A percentile compares a stretch with the other conserved stretches of the same genome.
These are phyloP conservation scores for Noctua comes DNA, from an alignment of 2,888 invertebrate genomes.

Conservation along the genomic window DNA sequence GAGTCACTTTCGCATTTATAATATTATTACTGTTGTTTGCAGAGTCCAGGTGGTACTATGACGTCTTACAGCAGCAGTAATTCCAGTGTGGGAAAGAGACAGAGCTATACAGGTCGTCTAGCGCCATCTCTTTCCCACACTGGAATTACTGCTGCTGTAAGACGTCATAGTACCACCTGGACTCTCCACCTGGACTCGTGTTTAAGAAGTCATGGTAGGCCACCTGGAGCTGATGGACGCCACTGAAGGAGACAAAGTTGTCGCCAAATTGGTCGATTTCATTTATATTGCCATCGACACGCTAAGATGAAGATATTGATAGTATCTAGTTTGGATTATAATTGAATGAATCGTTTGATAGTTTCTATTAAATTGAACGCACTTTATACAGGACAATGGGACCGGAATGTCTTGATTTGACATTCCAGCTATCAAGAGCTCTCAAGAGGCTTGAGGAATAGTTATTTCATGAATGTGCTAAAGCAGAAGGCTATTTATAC, in stretches of 20 bases:
- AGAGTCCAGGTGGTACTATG: no score
- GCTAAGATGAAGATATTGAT: neutral
- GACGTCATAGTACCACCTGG: no score
- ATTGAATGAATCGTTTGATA: neutral
- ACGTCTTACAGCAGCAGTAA: no score
- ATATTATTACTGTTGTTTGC: neutral
- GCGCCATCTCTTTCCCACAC: no score
- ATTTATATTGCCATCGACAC: neutral
- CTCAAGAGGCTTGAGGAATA: neutral
- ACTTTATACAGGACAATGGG: neutral
- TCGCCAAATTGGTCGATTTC: no score
- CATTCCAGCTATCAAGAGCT: constrained; percentile 1
- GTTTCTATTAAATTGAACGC: neutral
- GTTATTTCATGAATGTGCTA: neutral
- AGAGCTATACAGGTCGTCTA: no score
- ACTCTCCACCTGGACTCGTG: no score
- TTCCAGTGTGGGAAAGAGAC: no score
- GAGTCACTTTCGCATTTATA: neutral
- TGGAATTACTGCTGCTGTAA: no score
- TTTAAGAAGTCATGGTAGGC: no score
- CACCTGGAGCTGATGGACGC: neutral
- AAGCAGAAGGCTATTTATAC: neutral
- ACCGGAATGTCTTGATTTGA: constrained; percentile 5
- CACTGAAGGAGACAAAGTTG: neutral
- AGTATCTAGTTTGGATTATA: neutral